phyloP scores from a whole-genome alignment of 2,888 invertebrate genomes.

The Disparrhopalites patrizii region DNA sequence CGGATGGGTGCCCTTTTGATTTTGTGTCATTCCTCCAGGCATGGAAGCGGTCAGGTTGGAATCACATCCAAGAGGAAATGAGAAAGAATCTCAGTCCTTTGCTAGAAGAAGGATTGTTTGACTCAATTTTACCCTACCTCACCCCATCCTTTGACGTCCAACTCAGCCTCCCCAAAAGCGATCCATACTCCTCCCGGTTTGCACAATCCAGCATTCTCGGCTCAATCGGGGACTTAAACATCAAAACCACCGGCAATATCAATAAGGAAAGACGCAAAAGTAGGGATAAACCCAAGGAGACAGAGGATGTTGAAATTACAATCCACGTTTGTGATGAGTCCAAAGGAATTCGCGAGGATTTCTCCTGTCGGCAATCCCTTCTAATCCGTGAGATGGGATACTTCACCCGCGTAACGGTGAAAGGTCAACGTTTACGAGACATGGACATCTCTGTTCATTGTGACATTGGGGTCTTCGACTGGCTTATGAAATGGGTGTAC shows the following conservation, averaged over 20 bases:
- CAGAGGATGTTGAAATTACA: slow-evolving; percentile 63
- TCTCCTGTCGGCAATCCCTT: slow-evolving; percentile 79
- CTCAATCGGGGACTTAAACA: slow-evolving; percentile 11
- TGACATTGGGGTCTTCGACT: slow-evolving; percentile 91
- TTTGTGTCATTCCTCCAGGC: slow-evolving; percentile 37
- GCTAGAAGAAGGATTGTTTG: slow-evolving; percentile 42
- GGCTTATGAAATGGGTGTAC: slow-evolving; percentile 90
- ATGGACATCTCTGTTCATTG: slow-evolving; percentile 97
- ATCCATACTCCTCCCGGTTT: slow-evolving; percentile 5
- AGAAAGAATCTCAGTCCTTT: slow-evolving; percentile 35
- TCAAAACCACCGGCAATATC: slow-evolving; percentile 7
- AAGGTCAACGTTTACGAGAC: slow-evolving; percentile 71
- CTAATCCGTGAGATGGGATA: slow-evolving; percentile 91
- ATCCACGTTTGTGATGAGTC: slow-evolving; percentile 95
- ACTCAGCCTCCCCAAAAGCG: not conserved
- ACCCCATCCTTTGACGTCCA: slow-evolving; percentile 29
- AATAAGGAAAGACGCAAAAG: slow-evolving; percentile 16
- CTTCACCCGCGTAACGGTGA: slow-evolving; percentile 77
- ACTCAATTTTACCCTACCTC: slow-evolving; percentile 44
- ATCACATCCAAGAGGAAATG: slow-evolving; percentile 31
- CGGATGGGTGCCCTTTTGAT: slow-evolving; percentile 43
- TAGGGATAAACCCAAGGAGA: slow-evolving; percentile 10
- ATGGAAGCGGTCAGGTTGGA: slow-evolving; percentile 39
- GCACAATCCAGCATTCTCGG: slow-evolving; percentile 2
- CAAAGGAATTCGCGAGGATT: slow-evolving; percentile 82